Percentiles rank a stretch among this genome's conserved stretches.
phyloP scores from a whole-genome alignment of 53 echinoderm and acorn worm species.

The Paelopatides confundens region DNA sequence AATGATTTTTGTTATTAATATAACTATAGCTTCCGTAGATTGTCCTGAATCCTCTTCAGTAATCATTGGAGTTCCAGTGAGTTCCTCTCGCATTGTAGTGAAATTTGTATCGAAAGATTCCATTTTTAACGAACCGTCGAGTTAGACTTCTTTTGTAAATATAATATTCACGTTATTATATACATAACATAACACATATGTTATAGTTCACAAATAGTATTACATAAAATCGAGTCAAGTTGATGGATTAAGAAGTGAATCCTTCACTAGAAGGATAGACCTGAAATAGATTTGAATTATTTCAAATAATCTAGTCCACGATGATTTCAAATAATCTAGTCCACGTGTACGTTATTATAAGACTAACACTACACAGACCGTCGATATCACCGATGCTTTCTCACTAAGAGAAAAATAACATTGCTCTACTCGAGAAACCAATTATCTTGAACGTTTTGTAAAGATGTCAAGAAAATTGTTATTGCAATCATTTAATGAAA shows the following conservation, averaged over 20 bases:
- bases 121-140: background rate
- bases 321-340: too few species aligned
- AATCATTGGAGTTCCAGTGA: background rate
- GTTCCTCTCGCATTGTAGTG: background rate
- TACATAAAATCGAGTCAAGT: too few species aligned
- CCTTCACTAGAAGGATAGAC: background rate
- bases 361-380: background rate
- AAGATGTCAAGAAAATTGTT: background rate
- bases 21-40: background rate
- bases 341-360: too few species aligned
- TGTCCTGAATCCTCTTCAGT: background rate
- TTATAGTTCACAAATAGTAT: too few species aligned
- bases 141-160: background rate
- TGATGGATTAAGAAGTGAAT: background rate
- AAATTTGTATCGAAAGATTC: background rate
- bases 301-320: too few species aligned
- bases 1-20: slow-evolving; percentile 67
- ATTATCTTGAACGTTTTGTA: background rate
- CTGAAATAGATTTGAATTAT: too few species aligned
- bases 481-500: background rate
- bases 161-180: background rate
- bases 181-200: too few species aligned
- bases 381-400: background rate
- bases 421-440: background rate
- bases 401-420: too few species aligned